Evolutionary conservation across 2,113 vertebrate species (phyloP).

Genomic region (Argyrosomus japonicus): DNA sequence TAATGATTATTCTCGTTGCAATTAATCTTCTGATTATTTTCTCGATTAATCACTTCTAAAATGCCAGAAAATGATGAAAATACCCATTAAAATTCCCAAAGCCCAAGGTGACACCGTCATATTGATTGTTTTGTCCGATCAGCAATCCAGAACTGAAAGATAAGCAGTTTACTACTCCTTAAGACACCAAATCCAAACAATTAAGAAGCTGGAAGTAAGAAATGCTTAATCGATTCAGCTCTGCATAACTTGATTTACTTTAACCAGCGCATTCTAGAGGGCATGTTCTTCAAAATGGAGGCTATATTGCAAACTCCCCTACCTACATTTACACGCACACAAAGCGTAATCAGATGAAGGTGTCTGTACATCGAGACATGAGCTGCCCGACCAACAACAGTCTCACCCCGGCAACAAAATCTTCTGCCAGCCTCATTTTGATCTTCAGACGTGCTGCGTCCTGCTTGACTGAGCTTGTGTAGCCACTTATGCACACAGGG

Average conservation of each 20-base stretch:
- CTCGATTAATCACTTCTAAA: neutral
- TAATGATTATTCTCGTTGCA: neutral
- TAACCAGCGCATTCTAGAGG: neutral
- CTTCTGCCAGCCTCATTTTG: slow-evolving; percentile 52
- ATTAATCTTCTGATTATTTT: neutral
- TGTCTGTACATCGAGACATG: slow-evolving; percentile 4
- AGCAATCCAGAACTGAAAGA: neutral
- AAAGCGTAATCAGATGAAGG: neutral
- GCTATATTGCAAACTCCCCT: neutral
- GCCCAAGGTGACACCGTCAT: neutral
- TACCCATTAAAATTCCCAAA: no score
- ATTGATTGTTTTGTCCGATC: neutral
- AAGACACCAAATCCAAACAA: neutral
- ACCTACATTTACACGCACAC: neutral
- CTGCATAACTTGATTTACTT: neutral
- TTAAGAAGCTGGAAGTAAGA: neutral
- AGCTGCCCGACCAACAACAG: slow-evolving; percentile 27
- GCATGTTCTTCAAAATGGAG: neutral
- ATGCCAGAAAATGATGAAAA: no score
- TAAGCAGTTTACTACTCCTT: neutral
- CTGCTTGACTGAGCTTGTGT: slow-evolving; percentile 56
- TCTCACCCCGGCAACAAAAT: slow-evolving; percentile 37
- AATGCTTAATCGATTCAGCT: neutral
- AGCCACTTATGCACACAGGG: slow-evolving; percentile 27
- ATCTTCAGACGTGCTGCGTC: slow-evolving; percentile 59